phyloP scores from a whole-genome alignment of 1,140 invertebrate genomes.

The Drosophila trapezifrons region DNA sequence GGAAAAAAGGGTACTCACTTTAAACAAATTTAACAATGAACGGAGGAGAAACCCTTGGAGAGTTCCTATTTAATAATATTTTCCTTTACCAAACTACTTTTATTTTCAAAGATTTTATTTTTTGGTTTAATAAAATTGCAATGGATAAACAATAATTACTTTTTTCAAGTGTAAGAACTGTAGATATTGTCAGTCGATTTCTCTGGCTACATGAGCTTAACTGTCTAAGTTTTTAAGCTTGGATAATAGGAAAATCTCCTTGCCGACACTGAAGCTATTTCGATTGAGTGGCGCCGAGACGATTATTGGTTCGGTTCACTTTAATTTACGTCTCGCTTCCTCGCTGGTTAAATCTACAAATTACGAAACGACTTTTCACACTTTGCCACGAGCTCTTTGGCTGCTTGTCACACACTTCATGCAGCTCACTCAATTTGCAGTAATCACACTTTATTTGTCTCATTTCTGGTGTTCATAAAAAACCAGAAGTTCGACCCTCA shows the following conservation, averaged over 20 bases:
- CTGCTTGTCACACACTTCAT: slow-evolving; percentile 55
- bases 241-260: slow-evolving; percentile 37
- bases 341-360: slow-evolving; percentile 7
- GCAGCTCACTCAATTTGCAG: slow-evolving; percentile 75
- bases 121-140: no score
- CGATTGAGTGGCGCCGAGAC: neutral
- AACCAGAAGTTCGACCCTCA: slow-evolving; percentile 31
- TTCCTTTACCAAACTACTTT: no score
- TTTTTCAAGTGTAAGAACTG: neutral
- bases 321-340: slow-evolving; percentile 18
- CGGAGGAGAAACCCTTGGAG: no score
- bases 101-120: no score
- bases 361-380: slow-evolving; percentile 26
- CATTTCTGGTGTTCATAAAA: slow-evolving; percentile 78
- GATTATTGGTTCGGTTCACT: slow-evolving; percentile 2
- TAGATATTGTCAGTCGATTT: neutral
- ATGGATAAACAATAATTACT: neutral
- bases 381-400: slow-evolving; percentile 16
- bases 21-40: no score
- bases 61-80: no score
- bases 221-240: slow-evolving; percentile 11
- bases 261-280: neutral
- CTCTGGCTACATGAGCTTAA: slow-evolving; percentile 2
- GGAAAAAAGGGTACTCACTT: neutral
- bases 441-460: slow-evolving; percentile 78